Base-by-base conservation (phyloP, 2,797 vertebrate species). In the Semotilus atromaculatus region DNA sequence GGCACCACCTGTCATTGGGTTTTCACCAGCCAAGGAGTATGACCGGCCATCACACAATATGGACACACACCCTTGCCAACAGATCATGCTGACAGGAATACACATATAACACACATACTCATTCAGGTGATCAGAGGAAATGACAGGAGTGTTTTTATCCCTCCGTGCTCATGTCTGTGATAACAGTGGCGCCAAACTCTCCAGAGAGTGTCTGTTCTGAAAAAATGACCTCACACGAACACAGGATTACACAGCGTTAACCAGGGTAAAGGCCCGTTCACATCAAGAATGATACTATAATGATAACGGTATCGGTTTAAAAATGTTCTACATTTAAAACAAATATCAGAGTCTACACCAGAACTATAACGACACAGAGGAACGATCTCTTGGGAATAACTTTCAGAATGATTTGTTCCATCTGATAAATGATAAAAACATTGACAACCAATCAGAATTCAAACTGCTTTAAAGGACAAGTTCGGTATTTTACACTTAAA, bases 1-100 rank as follows among this genome's bases (percentile, higher is more conserved):
- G 76, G 36, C 85, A 86, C 80, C 82, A 86, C 85, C 88, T 88
- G 86, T 77, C 87, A 86, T 58, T 83, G 74, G 79, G 77, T 86
- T 88, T 83, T 72, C 64, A 84, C 64, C 73, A 72, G 64, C 80
- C 80, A 88, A 86, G 53, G 36, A 71, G 64, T 70, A 84, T 48
- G 51, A 78, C 74, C 75, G 38, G 18, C 71, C 82, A n/a, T 23
- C 75, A 55, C 77, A 86, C 82, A 84, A 85, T 85, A 89, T 88
- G 86, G 84, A 84, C 75, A 85, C 68, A 45, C 78, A 72, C 34
- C 64, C 58, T 74, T 13, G 58, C 80, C 75, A 75, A 81, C 83
- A 86, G 68, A 80, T 82, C 79, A 36, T 21, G 19, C 75, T 60
- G 80, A 67, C 51, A 80, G 18, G n/a, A 62, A 82, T 64, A 75